Percentiles rank a stretch among this genome's conserved stretches.
phyloP scores from a whole-genome alignment of 2,888 invertebrate genomes.

The Cecidostiba fungosa region DNA sequence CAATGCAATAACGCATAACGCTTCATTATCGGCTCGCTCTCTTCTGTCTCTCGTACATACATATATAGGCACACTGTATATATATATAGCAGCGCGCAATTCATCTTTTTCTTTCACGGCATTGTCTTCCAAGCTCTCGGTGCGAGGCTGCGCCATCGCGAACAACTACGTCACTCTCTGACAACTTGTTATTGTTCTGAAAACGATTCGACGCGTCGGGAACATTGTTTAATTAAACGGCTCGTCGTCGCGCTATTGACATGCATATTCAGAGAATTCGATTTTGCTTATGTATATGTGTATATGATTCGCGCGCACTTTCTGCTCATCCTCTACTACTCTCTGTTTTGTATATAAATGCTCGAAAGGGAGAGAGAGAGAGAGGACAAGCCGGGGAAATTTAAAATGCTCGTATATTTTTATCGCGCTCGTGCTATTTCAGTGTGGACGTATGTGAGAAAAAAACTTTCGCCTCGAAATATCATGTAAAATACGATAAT shows the following conservation, averaged over 20 bases:
- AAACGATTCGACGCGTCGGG: conserved; percentile 73
- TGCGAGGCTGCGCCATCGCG: not conserved
- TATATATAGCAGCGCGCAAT: conserved; percentile 18
- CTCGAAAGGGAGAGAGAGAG: not conserved
- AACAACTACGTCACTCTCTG: conserved; percentile 66
- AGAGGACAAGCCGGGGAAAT: not conserved
- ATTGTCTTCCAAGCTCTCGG: conserved; percentile 20
- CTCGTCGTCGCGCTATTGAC: conserved; percentile 70
- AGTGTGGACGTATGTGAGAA: not conserved
- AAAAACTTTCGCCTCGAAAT: conserved; percentile 44
- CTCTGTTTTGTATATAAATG: not conserved
- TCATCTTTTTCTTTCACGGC: conserved; percentile 50
- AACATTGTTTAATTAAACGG: conserved; percentile 78
- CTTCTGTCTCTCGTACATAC: not conserved
- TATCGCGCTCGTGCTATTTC: conserved; percentile 4
- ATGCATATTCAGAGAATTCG: conserved; percentile 50
- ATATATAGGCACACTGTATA: not conserved
- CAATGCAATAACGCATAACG: conserved; percentile 39
- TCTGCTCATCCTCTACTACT: not conserved
- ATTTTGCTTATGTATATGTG: not conserved
- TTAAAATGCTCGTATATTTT: conserved; percentile 45
- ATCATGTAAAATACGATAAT: conserved; percentile 28
- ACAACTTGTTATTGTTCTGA: conserved; percentile 77
- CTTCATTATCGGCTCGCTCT: conserved; percentile 41
- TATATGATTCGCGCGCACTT: not conserved